These are phyloP conservation scores for Corythoichthys haematopterus DNA, from an alignment of 2,113 vertebrate genomes.

Conservation along the genomic window DNA sequence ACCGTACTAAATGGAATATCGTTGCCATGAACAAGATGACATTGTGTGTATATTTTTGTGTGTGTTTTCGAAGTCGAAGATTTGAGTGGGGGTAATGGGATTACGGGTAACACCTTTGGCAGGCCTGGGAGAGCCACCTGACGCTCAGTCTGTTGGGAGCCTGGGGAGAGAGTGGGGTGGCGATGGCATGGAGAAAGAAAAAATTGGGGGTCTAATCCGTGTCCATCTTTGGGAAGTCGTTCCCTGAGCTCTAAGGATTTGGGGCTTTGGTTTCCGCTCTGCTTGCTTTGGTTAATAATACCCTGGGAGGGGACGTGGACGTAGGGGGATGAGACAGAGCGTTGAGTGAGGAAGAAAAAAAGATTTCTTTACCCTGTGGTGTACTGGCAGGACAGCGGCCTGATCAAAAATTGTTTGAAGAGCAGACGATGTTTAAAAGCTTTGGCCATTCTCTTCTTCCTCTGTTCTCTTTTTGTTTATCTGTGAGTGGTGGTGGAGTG, in stretches of 20 bases:
- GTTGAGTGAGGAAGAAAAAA: slow-evolving; percentile 61
- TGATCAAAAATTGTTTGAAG: slow-evolving; percentile 41
- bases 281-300: slow-evolving; percentile 94
- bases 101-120: slow-evolving; percentile 94
- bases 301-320: slow-evolving; percentile 74
- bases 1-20: slow-evolving; percentile 46
- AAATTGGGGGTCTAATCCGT: slow-evolving; percentile 86
- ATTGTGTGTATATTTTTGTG: slow-evolving; percentile 19
- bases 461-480: slow-evolving; percentile 13
- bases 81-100: slow-evolving; percentile 82
- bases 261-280: slow-evolving; percentile 81
- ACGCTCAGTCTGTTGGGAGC: slow-evolving; percentile 90
- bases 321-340: slow-evolving; percentile 70
- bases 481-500: slow-evolving; percentile 17
- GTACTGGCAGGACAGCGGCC: slow-evolving; percentile 48
- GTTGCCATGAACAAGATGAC: slow-evolving; percentile 44
- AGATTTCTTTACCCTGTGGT: slow-evolving; percentile 59
- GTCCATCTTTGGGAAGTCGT: slow-evolving; percentile 97
- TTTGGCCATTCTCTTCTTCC: slow-evolving; percentile 8
- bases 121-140: slow-evolving; percentile 91
- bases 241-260: slow-evolving; percentile 86
- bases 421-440: slow-evolving; percentile 36
- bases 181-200: slow-evolving; percentile 52
- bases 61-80: neutral
- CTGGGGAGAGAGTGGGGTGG: slow-evolving; percentile 47